Base-by-base conservation (phyloP, 2,888 invertebrate species). In the Metopia argyrocephala region DNA sequence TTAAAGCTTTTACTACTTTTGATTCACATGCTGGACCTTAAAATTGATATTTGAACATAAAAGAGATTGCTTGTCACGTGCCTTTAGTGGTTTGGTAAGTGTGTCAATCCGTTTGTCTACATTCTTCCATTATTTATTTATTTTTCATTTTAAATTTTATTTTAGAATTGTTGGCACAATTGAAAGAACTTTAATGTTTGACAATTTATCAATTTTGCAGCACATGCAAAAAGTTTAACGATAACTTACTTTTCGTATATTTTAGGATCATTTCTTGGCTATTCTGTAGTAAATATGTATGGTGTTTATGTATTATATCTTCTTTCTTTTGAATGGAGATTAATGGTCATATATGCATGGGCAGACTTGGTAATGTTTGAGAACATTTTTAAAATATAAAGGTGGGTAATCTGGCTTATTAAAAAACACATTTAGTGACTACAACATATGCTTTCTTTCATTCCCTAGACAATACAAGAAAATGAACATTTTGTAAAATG, bases 191-290 rank as follows among this genome's bases (percentile, higher is more conserved):
- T 81, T 78, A 81, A 78, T 81, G 74, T 78, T 74, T 61, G 46
- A 27, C 74, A 75, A 81, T 81, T 81, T 81, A 81, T 81, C 81
- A 81, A 65, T 70, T 74, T 74, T 61, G 70, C 56, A 78, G 78
- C 81, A 81, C 50, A 78, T 81, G 74, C 66, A 70, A 81, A 75
- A 57, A 70, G 74, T 59, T 48, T n/a, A n/a, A n/a, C 31, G 31
- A 12, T 31, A 31, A 12, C 31, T 31, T 31, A 12, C 7, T 27
- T 25, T 68, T 48, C 46, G 27, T 69, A 31, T 59, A 70, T 38
- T 61, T 61, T 18, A 59, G 57, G 27, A 48, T 59, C n/a, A 59
- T 59, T 69, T 69, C 46, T 59, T 70, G 50, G 23, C 50, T 50
- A 61, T 61, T 70, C 50, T n/a, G n/a, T n/a, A n/a, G n/a, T n/a